These are phyloP conservation scores for Erpetoichthys calabaricus DNA, from an alignment of 2,797 vertebrate species.

Conservation along the genomic window DNA sequence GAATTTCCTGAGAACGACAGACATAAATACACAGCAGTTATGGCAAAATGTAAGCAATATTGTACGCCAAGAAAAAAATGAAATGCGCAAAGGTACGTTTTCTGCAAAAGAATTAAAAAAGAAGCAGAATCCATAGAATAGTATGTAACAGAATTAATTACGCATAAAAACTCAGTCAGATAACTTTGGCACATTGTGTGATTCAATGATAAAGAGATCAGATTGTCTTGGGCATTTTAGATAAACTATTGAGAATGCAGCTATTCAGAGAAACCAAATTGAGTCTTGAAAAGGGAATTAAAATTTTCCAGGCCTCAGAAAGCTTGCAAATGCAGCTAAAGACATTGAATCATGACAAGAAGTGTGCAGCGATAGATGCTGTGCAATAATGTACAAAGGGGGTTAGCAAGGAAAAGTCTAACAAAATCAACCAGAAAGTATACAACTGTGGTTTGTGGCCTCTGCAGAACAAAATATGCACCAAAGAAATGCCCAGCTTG, in stretches of 20 bases:
- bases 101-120: conserved; percentile 10
- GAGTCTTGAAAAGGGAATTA: conserved; percentile 3
- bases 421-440: not conserved
- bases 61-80: conserved; percentile 12
- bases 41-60: not conserved
- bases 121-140: conserved; percentile 13
- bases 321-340: not conserved
- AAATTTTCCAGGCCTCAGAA: conserved; percentile 12
- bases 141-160: conserved; percentile 11
- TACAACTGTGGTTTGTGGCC: not conserved
- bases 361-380: too few relatives aligned
- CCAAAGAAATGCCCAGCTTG: conserved; percentile 11
- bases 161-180: conserved; percentile 7
- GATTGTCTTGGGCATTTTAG: conserved; percentile 9
- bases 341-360: too few relatives aligned
- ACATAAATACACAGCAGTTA: too few relatives aligned
- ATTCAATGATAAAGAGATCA: conserved; percentile 10
- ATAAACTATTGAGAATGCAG: conserved; percentile 10
- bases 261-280: conserved; percentile 10
- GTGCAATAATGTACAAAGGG: too few relatives aligned
- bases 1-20: too few relatives aligned
- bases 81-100: conserved; percentile 5
- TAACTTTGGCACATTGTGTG: conserved; percentile 3
- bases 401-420: too few relatives aligned
- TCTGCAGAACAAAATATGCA: conserved; percentile 6